Base-by-base conservation (phyloP, 2,888 invertebrate genomes). In the Terebella lapidaria region DNA sequence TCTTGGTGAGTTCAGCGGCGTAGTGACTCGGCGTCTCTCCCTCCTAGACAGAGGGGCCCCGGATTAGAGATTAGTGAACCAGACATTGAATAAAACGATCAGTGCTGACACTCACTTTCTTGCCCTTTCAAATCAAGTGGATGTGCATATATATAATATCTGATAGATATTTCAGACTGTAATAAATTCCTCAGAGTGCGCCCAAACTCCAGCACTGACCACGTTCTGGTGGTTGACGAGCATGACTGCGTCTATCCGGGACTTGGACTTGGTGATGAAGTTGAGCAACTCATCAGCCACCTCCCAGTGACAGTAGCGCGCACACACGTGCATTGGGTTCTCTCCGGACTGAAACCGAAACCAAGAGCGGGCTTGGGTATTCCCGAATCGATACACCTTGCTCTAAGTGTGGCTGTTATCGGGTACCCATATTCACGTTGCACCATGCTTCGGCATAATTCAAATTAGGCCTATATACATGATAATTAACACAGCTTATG, bases 1-100 rank as follows among this genome's bases (percentile, higher is more conserved):
- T 87, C 76, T 90, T 91, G 35, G 87, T 87, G 57, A 96, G 89
- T 53, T 91, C 90, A 67, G 94, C 94, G 2, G 94, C 93, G 76
- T 91, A 95, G 82, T 99, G 99, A 49, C 99, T 84, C 10, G 94
- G 90, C 58, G 90, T 93, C 68, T 95, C 94, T 18, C 96, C 96
- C 70, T 94, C 92, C 83, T 84, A 20, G 1, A 47, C n/a, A n/a
- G n/a, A n/a, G n/a, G n/a, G n/a, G 5, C 5, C n/a, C n/a, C n/a
- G n/a, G n/a, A n/a, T 26, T 5, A 15, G 10, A n/a, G n/a, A n/a
- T n/a, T n/a, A n/a, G n/a, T n/a, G n/a, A n/a, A n/a, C n/a, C n/a
- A n/a, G n/a, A n/a, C 3, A 24, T 4, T 3, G 47, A 18, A 22
- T 20, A 18, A 24, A 20, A 15, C 22, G 18, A 22, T 20, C 3